Percentiles rank a stretch among this genome's conserved stretches.
Evolutionary conservation across 2,888 invertebrate genomes (phyloP).

Genomic region (Drosophila koepferae): DNA sequence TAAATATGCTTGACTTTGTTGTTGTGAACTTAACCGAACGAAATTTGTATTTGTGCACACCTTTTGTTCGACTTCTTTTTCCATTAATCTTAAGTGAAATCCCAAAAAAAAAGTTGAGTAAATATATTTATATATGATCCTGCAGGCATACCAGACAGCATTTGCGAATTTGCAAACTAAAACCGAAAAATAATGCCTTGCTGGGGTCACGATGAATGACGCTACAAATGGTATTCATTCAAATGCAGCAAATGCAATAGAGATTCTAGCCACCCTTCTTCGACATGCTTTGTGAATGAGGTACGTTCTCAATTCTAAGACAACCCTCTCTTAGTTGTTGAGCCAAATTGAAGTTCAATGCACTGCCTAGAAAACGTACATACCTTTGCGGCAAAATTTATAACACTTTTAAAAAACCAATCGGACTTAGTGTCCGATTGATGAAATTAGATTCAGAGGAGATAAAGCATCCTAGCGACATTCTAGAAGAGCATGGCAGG

Average conservation of each 20-base stretch:
- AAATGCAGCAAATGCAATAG: conserved; percentile 58
- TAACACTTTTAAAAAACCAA: too few species aligned
- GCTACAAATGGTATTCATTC: conserved; percentile 60
- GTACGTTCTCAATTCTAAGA: conserved; percentile 67
- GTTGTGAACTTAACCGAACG: conserved; percentile 23
- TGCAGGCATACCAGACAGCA: conserved; percentile 29
- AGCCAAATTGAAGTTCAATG: conserved; percentile 64
- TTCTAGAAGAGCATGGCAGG: too few species aligned
- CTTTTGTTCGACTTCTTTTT: conserved; percentile 60
- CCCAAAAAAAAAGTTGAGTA: conserved; percentile 46
- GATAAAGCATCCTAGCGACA: too few species aligned
- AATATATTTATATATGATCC: conserved; percentile 31
- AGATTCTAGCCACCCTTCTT: conserved; percentile 52
- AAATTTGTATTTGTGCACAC: conserved; percentile 44
- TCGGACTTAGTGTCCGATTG: too few species aligned
- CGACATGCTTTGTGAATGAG: conserved; percentile 65
- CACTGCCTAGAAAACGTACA: conserved; percentile 46
- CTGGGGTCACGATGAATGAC: conserved; percentile 60
- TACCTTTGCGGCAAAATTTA: neutral
- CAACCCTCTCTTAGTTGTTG: conserved; percentile 48
- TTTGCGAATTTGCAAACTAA: conserved; percentile 56
- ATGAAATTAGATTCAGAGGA: too few species aligned
- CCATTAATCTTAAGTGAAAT: conserved; percentile 73
- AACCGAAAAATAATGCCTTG: conserved; percentile 52
- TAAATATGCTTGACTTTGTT: conserved; percentile 14